Base-by-base conservation (phyloP, 2,888 invertebrate genomes). In the Dryadula phaetusa region DNA sequence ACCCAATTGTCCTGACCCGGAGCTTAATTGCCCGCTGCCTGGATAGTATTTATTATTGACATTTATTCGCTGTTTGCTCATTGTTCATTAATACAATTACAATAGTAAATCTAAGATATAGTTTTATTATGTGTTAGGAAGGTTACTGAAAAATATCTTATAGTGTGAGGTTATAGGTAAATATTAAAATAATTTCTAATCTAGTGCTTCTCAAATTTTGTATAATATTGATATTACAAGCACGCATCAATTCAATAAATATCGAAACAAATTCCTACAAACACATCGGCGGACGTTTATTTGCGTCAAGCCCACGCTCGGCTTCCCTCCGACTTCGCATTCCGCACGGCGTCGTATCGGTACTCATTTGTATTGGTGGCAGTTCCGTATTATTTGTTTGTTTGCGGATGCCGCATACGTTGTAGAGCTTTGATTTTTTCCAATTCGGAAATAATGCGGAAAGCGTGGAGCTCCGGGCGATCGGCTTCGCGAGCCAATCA, bases 331-430 rank as follows among this genome's bases (percentile, higher is more conserved):
- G 85, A 85, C 84, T 88, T 87, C 87, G 80, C 85, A 87, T 88
- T 87, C 88, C 82, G 79, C 79, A 84, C 85, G 83, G 77, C 75
- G 66, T 72, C 69, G 72, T 73, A 73, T 92, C 92, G 86, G 79
- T 88, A 81, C 90, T 92, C 92, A 92, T 92, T 90, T 88, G 89
- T 92, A 92, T 92, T 90, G 90, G 87, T 80, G 80, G 87, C 76
- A 80, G 86, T 77, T 85, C 84, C 85, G 88, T 88, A 87, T 92
- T 91, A 91, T 92, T 92, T 91, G 88, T 91, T 90, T 91, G 88
- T 90, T 90, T 90, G 87, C 84, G 85, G 83, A 87, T 87, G 86
- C 87, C 86, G 85, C 85, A 87, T 88, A 88, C 85, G 85, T 82
- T 73, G 70, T 82, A 82, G 80, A 83, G 90, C 90, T 90, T 89